Evolutionary conservation across 2,888 invertebrate genomes (phyloP), one percentile per base, ranked within the genome.

Genomic region (Leptopilina myrica): DNA sequence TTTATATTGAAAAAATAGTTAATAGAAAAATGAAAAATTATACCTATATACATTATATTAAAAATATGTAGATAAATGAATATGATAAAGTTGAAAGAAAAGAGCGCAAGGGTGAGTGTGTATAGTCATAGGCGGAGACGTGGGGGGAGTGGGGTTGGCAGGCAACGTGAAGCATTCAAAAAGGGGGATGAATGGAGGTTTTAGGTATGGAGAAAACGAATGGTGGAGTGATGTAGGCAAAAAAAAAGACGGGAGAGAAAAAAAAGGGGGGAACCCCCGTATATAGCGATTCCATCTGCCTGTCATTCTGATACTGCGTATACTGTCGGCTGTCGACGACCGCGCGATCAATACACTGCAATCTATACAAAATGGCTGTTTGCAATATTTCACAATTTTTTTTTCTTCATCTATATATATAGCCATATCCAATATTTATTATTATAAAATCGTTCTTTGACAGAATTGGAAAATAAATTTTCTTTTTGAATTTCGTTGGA

Each of bases 281-380:
- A 84, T 86, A 46, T 49, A 89, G 92, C 92, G 89, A 91, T 91
- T 91, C 90, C 91, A 91, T 93, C 93, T 93, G 93, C 88, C 89
- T 91, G 93, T 93, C 93, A 93, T 90, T 91, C 89, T 89, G 90
- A 91, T 91, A 90, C 81, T 82, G 78, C 82, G 83, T 82, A 80
- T 81, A 82, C 88, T 89, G 90, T 89, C 86, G 86, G 87, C 87
- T 88, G 87, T 89, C 88, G 88, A 86, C 85, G 86, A 88, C 86
- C 86, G 86, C 86, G 86, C 91, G 91, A 91, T 91, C 91, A 91
- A 91, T 91, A 91, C 91, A 88, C 88, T 90, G 89, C 91, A 91
- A 91, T 91, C 90, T 90, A 90, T 91, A 91, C 89, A 91, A 91
- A 91, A 91, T 91, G 91, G 91, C 91, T 91, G 73, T 26, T 43